Evolutionary conservation across 2,888 invertebrate species (phyloP).

Genomic region (Drepana falcataria): DNA sequence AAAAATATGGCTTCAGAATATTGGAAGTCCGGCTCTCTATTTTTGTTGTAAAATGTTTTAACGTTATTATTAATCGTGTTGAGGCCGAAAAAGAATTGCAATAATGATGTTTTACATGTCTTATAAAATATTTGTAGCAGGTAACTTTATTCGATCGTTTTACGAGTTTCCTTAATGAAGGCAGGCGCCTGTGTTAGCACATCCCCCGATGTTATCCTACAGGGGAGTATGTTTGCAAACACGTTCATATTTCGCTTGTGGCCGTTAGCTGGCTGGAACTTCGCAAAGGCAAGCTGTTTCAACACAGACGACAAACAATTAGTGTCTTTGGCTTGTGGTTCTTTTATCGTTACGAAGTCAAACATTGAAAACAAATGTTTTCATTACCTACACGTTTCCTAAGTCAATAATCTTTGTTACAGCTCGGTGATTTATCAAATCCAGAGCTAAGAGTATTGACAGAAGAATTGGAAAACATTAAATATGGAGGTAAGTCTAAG

Average conservation of each 20-base stretch:
- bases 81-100: too few relatives aligned
- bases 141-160: conserved; percentile 47
- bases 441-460: conserved; percentile 94
- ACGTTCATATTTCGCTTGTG: conserved; percentile 53
- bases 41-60: too few relatives aligned
- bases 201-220: conserved; percentile 45
- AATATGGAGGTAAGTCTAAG: conserved; percentile 87
- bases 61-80: too few relatives aligned
- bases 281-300: conserved; percentile 44
- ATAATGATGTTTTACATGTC: not conserved
- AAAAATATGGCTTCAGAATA: too few relatives aligned
- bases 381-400: conserved; percentile 6
- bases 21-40: too few relatives aligned
- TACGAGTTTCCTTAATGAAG: conserved; percentile 61
- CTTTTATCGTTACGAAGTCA: not conserved
- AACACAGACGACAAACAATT: conserved; percentile 37
- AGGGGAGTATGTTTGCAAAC: conserved; percentile 51
- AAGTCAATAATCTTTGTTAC: conserved; percentile 53
- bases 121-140: not conserved
- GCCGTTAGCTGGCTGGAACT: conserved; percentile 40
- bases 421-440: conserved; percentile 96
- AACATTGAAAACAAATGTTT: not conserved
- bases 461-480: conserved; percentile 94
- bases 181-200: conserved; percentile 39
- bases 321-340: conserved; percentile 11